These are phyloP conservation scores for Aphrophora alni DNA, from an alignment of 2,888 invertebrate species.

Conservation along the genomic window DNA sequence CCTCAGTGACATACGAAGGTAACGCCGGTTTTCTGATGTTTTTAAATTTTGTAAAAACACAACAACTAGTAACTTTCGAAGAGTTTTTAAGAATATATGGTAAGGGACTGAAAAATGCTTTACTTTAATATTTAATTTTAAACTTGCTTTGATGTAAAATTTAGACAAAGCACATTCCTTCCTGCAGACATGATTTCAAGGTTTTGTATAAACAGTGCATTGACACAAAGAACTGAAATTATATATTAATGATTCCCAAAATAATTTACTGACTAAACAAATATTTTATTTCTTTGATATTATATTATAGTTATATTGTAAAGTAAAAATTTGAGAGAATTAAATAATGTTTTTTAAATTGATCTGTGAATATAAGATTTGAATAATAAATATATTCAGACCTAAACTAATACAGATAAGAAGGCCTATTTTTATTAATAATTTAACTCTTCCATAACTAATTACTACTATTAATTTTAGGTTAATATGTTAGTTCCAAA, in stretches of 20 bases:
- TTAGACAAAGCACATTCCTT: not conserved
- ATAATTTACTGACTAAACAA: too few relatives aligned
- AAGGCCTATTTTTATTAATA: too few relatives aligned
- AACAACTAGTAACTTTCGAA: not conserved
- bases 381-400: too few relatives aligned
- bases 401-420: too few relatives aligned
- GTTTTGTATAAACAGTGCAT: not conserved
- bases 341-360: too few relatives aligned
- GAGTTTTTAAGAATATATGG: not conserved
- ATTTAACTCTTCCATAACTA: too few relatives aligned
- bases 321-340: too few relatives aligned
- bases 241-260: not conserved
- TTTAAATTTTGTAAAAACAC: not conserved
- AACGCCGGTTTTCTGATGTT: not conserved
- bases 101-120: not conserved
- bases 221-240: not conserved
- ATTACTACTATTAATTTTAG: too few relatives aligned
- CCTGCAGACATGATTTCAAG: not conserved
- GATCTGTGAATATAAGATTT: too few relatives aligned
- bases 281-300: too few relatives aligned
- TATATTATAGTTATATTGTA: too few relatives aligned
- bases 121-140: not conserved
- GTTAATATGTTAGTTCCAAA: too few relatives aligned
- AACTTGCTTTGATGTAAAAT: not conserved
- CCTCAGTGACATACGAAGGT: not conserved